phyloP scores from a whole-genome alignment of 1,140 invertebrate species.

The Scylla paramamosain region DNA sequence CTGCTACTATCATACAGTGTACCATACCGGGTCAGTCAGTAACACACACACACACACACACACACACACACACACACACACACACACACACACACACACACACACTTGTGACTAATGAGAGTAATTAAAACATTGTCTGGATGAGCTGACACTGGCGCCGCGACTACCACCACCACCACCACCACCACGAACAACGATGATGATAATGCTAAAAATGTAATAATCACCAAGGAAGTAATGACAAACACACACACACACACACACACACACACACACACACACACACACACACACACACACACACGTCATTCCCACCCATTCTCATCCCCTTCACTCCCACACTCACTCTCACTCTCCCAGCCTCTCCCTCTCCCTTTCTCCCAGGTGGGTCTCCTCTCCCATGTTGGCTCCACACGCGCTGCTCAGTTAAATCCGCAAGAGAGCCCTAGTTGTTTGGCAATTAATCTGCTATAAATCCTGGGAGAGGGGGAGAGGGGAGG shows the following conservation, averaged over 20 bases:
- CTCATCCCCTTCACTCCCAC: background rate
- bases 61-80: too few relatives aligned
- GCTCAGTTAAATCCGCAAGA: slow-evolving; percentile 24
- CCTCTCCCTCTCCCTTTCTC: background rate
- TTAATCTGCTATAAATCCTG: slow-evolving; percentile 54
- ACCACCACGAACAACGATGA: too few relatives aligned
- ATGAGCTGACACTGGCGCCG: background rate
- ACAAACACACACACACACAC: too few relatives aligned
- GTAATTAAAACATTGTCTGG: background rate
- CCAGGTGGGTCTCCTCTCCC: slow-evolving; percentile 26
- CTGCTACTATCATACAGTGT: too few relatives aligned
- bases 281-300: slow-evolving; percentile 16
- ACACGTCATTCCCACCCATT: background rate
- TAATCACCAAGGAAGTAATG: too few relatives aligned
- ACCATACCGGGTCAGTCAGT: too few relatives aligned
- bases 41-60: too few relatives aligned
- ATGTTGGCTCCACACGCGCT: slow-evolving; percentile 38
- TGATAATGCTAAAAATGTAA: too few relatives aligned
- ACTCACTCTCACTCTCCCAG: background rate
- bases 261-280: background rate
- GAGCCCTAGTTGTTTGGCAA: slow-evolving; percentile 28
- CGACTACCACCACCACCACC: too few relatives aligned
- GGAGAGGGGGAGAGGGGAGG: background rate
- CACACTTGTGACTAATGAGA: background rate
- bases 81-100: too few relatives aligned